phyloP scores from a whole-genome alignment of 2,888 invertebrate species.

The Eulithis testata region DNA sequence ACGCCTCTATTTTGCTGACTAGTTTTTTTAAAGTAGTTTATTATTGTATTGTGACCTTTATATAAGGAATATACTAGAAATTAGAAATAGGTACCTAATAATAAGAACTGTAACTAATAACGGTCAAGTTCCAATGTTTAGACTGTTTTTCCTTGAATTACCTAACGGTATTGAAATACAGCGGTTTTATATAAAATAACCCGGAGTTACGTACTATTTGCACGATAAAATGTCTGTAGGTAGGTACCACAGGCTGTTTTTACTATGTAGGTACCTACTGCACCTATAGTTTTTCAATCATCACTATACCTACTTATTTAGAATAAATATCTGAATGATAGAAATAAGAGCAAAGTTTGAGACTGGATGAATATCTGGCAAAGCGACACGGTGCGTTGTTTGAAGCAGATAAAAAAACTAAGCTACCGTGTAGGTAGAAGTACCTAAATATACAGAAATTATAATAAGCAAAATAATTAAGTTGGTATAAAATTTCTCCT shows the following conservation, averaged over 20 bases:
- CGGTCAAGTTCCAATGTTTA: conserved; percentile 8
- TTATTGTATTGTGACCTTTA: not conserved
- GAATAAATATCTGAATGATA: too few species aligned
- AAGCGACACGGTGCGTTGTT: too few species aligned
- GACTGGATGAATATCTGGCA: too few species aligned
- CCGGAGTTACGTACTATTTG: not conserved
- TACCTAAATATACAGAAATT: too few species aligned
- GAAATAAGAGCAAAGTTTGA: too few species aligned
- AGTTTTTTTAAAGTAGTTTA: too few species aligned
- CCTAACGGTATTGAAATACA: not conserved
- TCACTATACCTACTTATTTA: too few species aligned
- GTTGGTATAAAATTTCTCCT: too few species aligned
- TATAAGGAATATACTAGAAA: not conserved
- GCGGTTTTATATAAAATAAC: conserved; percentile 8
- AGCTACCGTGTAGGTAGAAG: too few species aligned
- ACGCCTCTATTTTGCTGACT: too few species aligned
- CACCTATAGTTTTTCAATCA: not conserved
- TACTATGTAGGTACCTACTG: not conserved
- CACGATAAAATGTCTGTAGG: not conserved
- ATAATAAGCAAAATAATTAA: too few species aligned
- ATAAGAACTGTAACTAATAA: conserved; percentile 11
- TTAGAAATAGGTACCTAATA: not conserved
- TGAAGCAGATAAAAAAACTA: too few species aligned
- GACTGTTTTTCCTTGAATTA: conserved; percentile 29
- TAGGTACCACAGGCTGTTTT: not conserved